phyloP scores from a whole-genome alignment of 2,888 invertebrate species.

The Troglohyphantes excavatus region DNA sequence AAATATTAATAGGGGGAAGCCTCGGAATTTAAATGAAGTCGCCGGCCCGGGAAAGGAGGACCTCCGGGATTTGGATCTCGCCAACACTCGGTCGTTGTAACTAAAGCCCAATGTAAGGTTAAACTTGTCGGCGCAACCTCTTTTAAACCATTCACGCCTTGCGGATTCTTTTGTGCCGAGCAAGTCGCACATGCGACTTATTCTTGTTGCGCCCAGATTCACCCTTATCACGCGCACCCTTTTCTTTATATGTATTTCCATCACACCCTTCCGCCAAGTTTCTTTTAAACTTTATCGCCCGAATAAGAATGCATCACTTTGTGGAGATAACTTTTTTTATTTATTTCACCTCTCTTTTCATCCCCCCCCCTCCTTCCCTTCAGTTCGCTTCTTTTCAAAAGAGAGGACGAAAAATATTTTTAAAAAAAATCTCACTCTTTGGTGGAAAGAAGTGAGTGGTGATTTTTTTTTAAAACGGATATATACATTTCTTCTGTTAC shows the following conservation, averaged over 20 bases:
- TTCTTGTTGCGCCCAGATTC: background rate
- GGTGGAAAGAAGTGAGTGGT: constrained; percentile 13
- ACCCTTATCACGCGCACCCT: background rate
- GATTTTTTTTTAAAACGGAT: background rate
- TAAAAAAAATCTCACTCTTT: constrained; percentile 68
- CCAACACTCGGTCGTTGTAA: constrained; percentile 62
- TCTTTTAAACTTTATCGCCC: constrained; percentile 69
- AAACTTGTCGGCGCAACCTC: constrained; percentile 70
- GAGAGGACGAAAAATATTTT: constrained; percentile 30
- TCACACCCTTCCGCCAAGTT: constrained; percentile 16
- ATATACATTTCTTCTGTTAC: background rate
- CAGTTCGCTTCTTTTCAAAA: constrained; percentile 27
- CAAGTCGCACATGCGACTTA: constrained; percentile 38
- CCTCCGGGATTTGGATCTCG: constrained; percentile 21
- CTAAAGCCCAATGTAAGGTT: constrained; percentile 79
- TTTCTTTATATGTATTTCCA: background rate
- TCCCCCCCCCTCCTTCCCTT: background rate
- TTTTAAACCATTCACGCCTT: constrained; percentile 54
- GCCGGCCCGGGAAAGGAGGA: constrained; percentile 28
- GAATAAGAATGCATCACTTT: constrained; percentile 51
- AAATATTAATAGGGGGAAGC: constrained; percentile 77
- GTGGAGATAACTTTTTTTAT: background rate
- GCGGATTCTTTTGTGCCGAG: constrained; percentile 53
- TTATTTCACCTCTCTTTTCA: constrained; percentile 17
- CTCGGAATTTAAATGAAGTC: constrained; percentile 78